phyloP scores from a whole-genome alignment of 2,888 invertebrate species.

The Stenolophus ochropezus region DNA sequence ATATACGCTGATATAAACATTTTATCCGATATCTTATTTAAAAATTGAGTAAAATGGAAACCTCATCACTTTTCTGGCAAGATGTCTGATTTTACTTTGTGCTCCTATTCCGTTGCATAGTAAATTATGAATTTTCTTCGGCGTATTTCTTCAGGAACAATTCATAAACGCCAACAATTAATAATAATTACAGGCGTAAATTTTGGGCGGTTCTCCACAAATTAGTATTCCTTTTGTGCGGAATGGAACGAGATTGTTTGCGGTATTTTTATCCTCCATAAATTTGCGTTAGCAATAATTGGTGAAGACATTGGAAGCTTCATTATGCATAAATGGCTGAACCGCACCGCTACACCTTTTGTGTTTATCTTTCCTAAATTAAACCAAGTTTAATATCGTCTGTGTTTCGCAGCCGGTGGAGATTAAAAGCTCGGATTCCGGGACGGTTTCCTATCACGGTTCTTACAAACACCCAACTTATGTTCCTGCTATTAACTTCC shows the following conservation, averaged over 20 bases:
- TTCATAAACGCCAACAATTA: not conserved
- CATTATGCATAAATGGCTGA: not conserved
- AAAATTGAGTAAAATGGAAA: no score
- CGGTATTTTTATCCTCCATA: not conserved
- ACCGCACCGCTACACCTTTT: not conserved
- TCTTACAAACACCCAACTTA: not conserved
- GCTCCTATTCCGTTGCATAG: no score
- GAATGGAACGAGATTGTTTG: not conserved
- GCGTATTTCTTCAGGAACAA: not conserved
- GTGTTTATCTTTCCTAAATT: conserved; percentile 17
- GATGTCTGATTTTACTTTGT: no score
- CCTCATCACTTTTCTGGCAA: no score
- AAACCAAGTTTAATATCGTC: conserved; percentile 25
- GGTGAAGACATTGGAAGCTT: not conserved
- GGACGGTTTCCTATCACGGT: not conserved
- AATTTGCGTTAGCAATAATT: conserved; percentile 17
- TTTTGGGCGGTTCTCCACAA: not conserved
- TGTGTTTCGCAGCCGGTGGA: not conserved
- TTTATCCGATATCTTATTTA: no score
- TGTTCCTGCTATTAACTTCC: no score
- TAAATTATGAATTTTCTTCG: not conserved
- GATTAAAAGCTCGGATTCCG: conserved; percentile 1
- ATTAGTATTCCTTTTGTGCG: not conserved
- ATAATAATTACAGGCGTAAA: not conserved
- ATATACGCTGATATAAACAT: no score